These are phyloP conservation scores for Anomalospiza imberbis DNA, from an alignment of 2,797 vertebrate species.

Conservation along the genomic window DNA sequence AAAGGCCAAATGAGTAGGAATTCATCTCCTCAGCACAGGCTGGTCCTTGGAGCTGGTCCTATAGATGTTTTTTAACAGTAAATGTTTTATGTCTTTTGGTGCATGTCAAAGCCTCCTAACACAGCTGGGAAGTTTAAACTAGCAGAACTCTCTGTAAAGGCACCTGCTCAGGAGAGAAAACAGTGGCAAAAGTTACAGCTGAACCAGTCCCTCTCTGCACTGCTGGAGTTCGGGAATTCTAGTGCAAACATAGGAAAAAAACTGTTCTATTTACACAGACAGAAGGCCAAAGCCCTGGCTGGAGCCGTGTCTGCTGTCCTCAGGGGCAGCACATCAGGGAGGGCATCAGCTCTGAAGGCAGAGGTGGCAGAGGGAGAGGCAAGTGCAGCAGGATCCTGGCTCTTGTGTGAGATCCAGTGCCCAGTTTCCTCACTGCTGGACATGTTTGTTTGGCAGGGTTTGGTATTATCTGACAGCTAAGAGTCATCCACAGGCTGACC, in stretches of 20 bases:
- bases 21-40: neutral
- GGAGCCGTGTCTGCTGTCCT: neutral
- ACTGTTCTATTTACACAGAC: neutral
- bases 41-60: neutral
- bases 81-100: neutral
- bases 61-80: neutral
- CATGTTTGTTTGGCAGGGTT: neutral
- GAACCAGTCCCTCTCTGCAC: neutral
- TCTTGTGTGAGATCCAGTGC: neutral
- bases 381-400: rapidly evolving
- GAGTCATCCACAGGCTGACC: rapidly evolving
- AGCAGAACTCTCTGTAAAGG: neutral
- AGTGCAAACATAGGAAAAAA: neutral
- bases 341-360: neutral
- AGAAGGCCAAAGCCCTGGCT: neutral
- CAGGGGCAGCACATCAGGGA: neutral
- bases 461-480: neutral
- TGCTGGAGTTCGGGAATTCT: neutral
- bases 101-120: neutral
- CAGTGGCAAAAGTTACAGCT: neutral
- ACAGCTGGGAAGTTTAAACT: neutral
- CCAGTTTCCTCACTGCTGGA: neutral
- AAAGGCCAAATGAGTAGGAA: neutral
- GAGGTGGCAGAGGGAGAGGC: neutral
- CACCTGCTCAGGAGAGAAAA: neutral